Conservation (phyloP, 2,888 invertebrate species). For the Diploptera punctata region DNA sequence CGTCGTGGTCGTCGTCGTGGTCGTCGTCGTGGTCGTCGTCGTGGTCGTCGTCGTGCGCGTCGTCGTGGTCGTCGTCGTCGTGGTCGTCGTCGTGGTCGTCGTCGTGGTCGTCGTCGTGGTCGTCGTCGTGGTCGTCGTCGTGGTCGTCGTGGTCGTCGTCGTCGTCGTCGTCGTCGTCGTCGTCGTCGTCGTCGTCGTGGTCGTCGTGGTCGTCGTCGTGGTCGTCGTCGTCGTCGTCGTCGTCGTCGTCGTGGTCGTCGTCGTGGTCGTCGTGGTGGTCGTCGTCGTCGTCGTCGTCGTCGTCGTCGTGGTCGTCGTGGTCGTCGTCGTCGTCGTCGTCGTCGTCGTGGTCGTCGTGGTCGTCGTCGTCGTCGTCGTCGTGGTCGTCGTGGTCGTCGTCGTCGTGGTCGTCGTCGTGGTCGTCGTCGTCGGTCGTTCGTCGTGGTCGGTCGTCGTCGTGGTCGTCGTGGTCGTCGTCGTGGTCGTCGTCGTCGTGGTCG, state of each 20-base stretch:
- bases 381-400: background rate
- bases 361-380: background rate
- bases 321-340: background rate
- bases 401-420: background rate
- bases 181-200: background rate
- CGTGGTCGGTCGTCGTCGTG: conserved; percentile 35
- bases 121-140: background rate
- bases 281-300: background rate
- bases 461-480: conserved; percentile 39
- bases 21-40: background rate
- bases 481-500: conserved; percentile 33
- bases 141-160: background rate
- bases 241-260: background rate
- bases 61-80: background rate
- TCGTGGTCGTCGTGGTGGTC: background rate
- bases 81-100: background rate
- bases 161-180: conserved; percentile 16
- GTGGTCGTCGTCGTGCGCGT: too few relatives aligned
- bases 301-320: background rate
- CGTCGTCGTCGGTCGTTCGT: background rate
- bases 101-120: background rate
- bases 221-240: background rate
- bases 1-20: background rate
- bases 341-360: background rate
- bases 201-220: background rate